Percentiles rank a stretch among this genome's conserved stretches.
Evolutionary conservation across 2,888 invertebrate species (phyloP).

Genomic region (Pinctada fucata): DNA sequence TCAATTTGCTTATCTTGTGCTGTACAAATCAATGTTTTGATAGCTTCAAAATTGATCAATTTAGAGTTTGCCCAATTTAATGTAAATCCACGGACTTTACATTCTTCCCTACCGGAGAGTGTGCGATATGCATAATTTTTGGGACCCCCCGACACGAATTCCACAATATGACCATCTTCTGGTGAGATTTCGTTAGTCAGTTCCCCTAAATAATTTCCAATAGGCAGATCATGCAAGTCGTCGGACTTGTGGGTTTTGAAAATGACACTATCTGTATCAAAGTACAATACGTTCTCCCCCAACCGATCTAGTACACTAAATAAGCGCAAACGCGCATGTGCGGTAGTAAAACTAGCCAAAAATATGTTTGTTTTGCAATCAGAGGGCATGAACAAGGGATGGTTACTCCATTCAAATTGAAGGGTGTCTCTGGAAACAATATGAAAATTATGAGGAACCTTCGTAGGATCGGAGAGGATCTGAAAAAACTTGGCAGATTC

Average conservation of each 20-base stretch:
- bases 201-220: constrained; percentile 68
- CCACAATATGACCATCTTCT: constrained; percentile 43
- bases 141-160: constrained; percentile 67
- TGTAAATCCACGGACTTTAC: constrained; percentile 58
- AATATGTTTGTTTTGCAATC: constrained; percentile 35
- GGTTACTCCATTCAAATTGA: constrained; percentile 24
- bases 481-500: constrained; percentile 22
- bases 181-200: constrained; percentile 70
- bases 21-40: constrained; percentile 33
- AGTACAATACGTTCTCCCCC: constrained; percentile 29
- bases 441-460: background rate
- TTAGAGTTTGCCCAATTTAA: constrained; percentile 45
- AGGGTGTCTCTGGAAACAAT: constrained; percentile 15
- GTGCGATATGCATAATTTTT: constrained; percentile 71
- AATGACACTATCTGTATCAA: constrained; percentile 8
- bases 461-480: background rate
- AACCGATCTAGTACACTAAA: constrained; percentile 4
- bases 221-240: constrained; percentile 43
- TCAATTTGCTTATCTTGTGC: constrained; percentile 19
- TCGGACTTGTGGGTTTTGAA: constrained; percentile 13
- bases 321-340: constrained; percentile 31
- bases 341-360: constrained; percentile 36
- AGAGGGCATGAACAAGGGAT: constrained; percentile 17
- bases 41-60: constrained; percentile 47
- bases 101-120: constrained; percentile 33